Evolutionary conservation across 1,140 invertebrate species (phyloP), one percentile per base, ranked within the genome.

Genomic region (Brachionus paranguensis): DNA sequence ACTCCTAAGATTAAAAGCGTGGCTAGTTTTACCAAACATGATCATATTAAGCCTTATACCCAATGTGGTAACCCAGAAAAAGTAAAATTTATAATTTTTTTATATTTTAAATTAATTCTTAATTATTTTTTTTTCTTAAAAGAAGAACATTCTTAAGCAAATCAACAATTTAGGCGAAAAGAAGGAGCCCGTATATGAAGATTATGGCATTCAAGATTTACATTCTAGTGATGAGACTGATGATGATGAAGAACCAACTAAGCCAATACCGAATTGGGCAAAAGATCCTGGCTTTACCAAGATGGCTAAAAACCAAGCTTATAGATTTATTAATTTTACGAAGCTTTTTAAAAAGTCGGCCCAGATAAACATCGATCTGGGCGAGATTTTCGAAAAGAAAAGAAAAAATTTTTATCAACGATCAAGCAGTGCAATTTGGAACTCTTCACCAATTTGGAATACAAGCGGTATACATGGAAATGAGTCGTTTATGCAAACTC

Each of bases 361-460:
- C 6, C 47, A 78, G n/a, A 60, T n/a, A n/a, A 29, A 78, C 43
- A 78, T 78, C 27, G 37, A 53, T 53, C 45, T 78, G 17, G 76
- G 47, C 11, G 17, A 50, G 5, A 78, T 78, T 33, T 78, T 78
- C 47, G 27, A 53, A 50, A 24, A 50, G n/a, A 78, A 78, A 60
- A n/a, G 45, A 29, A 78, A 78, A 53, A 78, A 78, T 37, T 78
- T 78, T 60, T 53, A 78, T 37, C 41, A 78, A 37, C 43, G 76
- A 17, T 55, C 76, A 60, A 78, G 76, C 37, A 78, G 76, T 78
- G 76, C 76, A 20, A 78, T 24, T 78, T 78, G 76, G 76, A 78
- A 33, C 11, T n/a, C 76, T 37, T 33, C 76, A 3, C 45, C 76
- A 50, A 37, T 78, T 33, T 78, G 76, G 76, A 79, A 79, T 79